These are phyloP conservation scores for Scrobipalpa atriplicella DNA, from an alignment of 2,888 invertebrate genomes.

Conservation along the genomic window DNA sequence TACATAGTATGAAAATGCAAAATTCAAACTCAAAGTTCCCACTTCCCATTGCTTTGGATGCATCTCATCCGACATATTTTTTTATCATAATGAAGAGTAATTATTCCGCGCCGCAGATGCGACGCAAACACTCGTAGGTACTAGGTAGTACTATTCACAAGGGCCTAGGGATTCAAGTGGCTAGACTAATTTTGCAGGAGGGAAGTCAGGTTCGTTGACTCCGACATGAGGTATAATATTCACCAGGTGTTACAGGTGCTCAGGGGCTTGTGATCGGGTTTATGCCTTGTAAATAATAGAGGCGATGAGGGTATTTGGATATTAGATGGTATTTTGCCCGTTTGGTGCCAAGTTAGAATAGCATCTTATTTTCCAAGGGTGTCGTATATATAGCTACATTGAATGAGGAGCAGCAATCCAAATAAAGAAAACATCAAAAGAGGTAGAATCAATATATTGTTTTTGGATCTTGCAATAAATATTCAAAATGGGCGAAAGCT, in stretches of 20 bases:
- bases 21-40: not conserved
- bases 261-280: not conserved
- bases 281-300: not conserved
- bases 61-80: not conserved
- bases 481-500: too few species aligned
- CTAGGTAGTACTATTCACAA: slow-evolving; percentile 7
- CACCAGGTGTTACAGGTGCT: not conserved
- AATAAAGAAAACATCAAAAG: too few species aligned
- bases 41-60: not conserved
- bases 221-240: not conserved
- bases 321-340: too few species aligned
- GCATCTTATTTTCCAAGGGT: too few species aligned
- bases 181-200: not conserved
- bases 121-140: not conserved
- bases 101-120: slow-evolving; percentile 4
- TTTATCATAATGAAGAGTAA: not conserved
- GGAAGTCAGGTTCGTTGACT: slow-evolving; percentile 4
- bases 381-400: too few species aligned
- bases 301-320: not conserved
- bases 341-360: too few species aligned
- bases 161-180: slow-evolving; percentile 24
- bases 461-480: too few species aligned
- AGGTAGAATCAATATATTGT: too few species aligned
- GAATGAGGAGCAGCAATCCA: too few species aligned
- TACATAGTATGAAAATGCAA: not conserved